Percentiles rank a stretch among this genome's conserved stretches.
Conservation (phyloP, 2,797 vertebrate genomes). For the Petrocephalus sullivani region DNA sequence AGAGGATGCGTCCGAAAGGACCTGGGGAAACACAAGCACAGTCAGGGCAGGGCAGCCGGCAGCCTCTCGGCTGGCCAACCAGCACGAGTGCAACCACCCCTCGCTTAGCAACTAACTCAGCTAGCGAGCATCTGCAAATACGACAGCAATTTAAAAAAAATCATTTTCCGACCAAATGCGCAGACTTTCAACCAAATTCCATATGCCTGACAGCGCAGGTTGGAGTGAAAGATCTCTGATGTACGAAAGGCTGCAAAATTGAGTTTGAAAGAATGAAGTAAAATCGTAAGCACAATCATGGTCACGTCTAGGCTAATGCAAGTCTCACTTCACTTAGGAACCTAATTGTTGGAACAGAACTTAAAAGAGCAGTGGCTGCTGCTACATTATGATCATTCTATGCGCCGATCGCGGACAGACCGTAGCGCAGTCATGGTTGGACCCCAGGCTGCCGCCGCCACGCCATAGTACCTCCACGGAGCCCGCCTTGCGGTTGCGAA, state of each 20-base stretch:
- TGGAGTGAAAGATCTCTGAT: neutral
- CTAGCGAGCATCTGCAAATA: neutral
- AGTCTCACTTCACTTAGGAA: neutral
- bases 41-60: neutral
- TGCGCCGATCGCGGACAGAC: neutral
- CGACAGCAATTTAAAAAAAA: neutral
- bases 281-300: neutral
- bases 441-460: neutral
- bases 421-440: neutral
- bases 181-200: neutral
- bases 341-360: neutral
- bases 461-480: conserved; percentile 85
- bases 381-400: neutral
- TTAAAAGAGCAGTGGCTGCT: neutral
- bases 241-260: neutral
- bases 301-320: neutral
- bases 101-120: neutral
- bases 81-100: neutral
- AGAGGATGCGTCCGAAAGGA: conserved; percentile 84
- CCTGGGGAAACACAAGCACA: conserved; percentile 59
- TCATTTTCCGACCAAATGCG: neutral
- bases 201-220: neutral
- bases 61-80: neutral
- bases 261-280: neutral
- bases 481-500: conserved; percentile 80